Evolutionary conservation across 2,888 invertebrate species (phyloP).

Genomic region (Coronaproctus castanopsis): DNA sequence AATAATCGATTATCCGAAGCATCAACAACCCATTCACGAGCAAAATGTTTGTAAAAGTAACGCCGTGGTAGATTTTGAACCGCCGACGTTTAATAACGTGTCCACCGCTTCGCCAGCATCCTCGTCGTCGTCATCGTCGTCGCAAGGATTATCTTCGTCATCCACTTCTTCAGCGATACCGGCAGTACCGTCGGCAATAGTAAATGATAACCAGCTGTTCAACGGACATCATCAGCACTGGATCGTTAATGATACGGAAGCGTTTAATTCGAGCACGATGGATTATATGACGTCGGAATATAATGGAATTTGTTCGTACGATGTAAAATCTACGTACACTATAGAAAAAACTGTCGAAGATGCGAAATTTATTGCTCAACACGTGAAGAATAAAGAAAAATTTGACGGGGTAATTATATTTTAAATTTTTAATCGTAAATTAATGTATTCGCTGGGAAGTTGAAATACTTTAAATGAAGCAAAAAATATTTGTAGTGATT

Average conservation of each 20-base stretch:
- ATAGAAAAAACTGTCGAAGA: slow-evolving; percentile 84
- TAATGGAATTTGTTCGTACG: not conserved
- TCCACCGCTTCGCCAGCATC: not conserved
- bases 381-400: slow-evolving; percentile 82
- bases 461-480: too few species aligned
- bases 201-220: slow-evolving; percentile 5
- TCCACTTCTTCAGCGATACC: too few species aligned
- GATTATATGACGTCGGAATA: too few species aligned
- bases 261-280: not conserved
- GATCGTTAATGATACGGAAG: not conserved
- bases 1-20: not conserved
- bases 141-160: not conserved
- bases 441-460: not conserved
- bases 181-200: too few species aligned
- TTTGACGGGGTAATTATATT: slow-evolving; percentile 66
- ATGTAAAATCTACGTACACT: not conserved
- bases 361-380: slow-evolving; percentile 84
- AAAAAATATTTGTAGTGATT: too few species aligned
- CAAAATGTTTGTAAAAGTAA: not conserved
- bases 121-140: not conserved
- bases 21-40: not conserved
- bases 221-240: slow-evolving; percentile 24
- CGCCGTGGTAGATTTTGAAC: not conserved
- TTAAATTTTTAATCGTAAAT: not conserved
- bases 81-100: not conserved